Evolutionary conservation across 2,888 invertebrate species (phyloP).

Genomic region (Lycaena phlaeas): DNA sequence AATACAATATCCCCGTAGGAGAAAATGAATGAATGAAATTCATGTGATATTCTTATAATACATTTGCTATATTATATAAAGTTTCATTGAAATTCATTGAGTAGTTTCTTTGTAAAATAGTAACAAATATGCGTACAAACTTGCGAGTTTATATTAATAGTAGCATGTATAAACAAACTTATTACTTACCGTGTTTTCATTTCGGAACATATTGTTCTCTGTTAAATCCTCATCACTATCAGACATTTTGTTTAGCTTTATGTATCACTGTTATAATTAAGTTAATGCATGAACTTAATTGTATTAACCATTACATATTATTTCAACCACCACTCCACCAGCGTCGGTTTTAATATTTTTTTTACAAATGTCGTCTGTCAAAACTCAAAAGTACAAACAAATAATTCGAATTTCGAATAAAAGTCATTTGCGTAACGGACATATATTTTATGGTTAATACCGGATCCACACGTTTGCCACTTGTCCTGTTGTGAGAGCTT

Average conservation of each 20-base stretch:
- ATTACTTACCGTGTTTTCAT: conserved; percentile 38
- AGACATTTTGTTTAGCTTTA: conserved; percentile 24
- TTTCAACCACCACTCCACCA: neutral
- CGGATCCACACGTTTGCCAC: no score
- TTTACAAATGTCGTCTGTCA: no score
- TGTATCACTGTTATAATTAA: neutral
- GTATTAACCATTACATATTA: neutral
- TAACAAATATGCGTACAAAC: no score
- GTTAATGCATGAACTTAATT: neutral
- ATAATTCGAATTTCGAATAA: no score
- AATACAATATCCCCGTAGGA: no score
- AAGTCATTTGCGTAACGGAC: no score
- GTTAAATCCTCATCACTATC: conserved; percentile 42
- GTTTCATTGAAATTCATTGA: neutral
- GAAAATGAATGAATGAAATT: no score
- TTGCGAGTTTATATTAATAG: no score
- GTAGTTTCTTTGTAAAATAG: neutral
- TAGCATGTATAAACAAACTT: no score
- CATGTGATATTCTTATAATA: neutral
- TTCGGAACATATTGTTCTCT: conserved; percentile 31
- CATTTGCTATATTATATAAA: neutral
- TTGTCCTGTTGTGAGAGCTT: no score
- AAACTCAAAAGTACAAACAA: no score
- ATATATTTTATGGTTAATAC: no score
- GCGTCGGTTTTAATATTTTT: neutral